Percentiles rank a stretch among this genome's conserved stretches.
Conservation (phyloP, 2,888 invertebrate genomes). For the Heliconius aoede region DNA sequence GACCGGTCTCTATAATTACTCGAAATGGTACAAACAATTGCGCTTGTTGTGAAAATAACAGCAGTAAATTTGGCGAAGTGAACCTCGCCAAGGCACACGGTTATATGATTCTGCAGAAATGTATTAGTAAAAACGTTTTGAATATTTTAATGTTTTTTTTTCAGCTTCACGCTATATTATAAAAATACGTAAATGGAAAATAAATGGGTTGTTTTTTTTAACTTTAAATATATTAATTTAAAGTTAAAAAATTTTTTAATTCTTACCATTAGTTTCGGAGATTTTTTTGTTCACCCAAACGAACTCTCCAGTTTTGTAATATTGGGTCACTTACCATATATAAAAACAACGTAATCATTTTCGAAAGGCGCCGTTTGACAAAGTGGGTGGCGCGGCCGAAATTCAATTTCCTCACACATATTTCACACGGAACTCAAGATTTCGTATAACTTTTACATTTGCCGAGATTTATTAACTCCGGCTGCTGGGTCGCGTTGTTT, state of each 20-base stretch:
- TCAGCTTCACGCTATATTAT: too few relatives aligned
- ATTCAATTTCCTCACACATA: conserved; percentile 62
- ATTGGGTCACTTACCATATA: conserved; percentile 18
- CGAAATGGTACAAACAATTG: conserved; percentile 18
- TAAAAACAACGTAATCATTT: conserved; percentile 46
- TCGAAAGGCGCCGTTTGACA: conserved; percentile 49
- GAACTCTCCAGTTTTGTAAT: too few relatives aligned
- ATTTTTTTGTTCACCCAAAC: too few relatives aligned
- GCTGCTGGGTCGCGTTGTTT: conserved; percentile 20
- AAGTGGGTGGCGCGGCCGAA: conserved; percentile 48
- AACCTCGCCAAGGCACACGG: conserved; percentile 20
- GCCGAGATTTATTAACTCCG: conserved; percentile 40
- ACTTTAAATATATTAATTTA: too few relatives aligned
- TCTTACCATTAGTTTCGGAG: too few relatives aligned
- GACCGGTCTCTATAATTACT: conserved; percentile 18
- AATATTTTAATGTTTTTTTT: conserved; percentile 20
- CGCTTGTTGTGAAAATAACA: conserved; percentile 20
- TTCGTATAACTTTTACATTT: conserved; percentile 49
- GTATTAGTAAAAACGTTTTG: conserved; percentile 21
- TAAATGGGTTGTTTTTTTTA: too few relatives aligned
- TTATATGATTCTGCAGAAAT: conserved; percentile 20
- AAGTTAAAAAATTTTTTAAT: too few relatives aligned
- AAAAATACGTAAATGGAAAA: too few relatives aligned
- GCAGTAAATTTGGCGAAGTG: conserved; percentile 28
- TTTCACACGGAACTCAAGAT: conserved; percentile 54